A percentile compares a stretch with the other conserved stretches of the same genome.
Evolutionary conservation across 2,888 invertebrate species (phyloP).

Genomic region (Muschampia plurimacula): DNA sequence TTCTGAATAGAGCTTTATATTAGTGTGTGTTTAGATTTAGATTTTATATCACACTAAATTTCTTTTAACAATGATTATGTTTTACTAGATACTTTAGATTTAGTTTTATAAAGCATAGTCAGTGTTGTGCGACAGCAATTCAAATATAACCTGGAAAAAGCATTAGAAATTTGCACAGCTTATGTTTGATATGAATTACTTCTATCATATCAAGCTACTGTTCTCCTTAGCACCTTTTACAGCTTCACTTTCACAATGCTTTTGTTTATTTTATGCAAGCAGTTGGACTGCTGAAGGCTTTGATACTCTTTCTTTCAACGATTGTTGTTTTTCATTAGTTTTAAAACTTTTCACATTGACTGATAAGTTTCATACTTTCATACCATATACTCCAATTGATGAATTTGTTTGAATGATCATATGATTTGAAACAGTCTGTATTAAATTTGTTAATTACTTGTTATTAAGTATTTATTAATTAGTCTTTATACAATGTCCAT

Average conservation of each 20-base stretch:
- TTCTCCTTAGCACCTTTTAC: slow-evolving; percentile 11
- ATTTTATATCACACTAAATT: slow-evolving; percentile 31
- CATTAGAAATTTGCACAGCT: slow-evolving; percentile 37
- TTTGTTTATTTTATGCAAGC: slow-evolving; percentile 23
- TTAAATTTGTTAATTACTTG: too few relatives aligned
- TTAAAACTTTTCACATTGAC: not conserved
- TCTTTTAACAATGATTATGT: slow-evolving; percentile 30
- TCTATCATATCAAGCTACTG: slow-evolving; percentile 26
- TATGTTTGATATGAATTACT: slow-evolving; percentile 33
- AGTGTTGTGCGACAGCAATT: slow-evolving; percentile 9
- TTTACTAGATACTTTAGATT: slow-evolving; percentile 15
- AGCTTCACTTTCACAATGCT: slow-evolving; percentile 26
- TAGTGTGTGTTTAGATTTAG: slow-evolving; percentile 46
- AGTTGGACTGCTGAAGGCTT: slow-evolving; percentile 19
- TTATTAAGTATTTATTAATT: too few relatives aligned
- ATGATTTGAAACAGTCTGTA: not conserved
- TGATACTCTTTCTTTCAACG: not conserved
- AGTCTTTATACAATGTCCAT: too few relatives aligned
- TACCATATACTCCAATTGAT: not conserved
- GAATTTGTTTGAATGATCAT: not conserved
- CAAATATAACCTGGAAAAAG: slow-evolving; percentile 27
- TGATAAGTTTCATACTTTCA: not conserved
- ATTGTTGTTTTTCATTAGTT: not conserved
- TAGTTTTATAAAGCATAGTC: slow-evolving; percentile 3
- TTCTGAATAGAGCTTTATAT: slow-evolving; percentile 52